phyloP scores from a whole-genome alignment of 2,113 vertebrate genomes.

The Engystomops pustulosus region DNA sequence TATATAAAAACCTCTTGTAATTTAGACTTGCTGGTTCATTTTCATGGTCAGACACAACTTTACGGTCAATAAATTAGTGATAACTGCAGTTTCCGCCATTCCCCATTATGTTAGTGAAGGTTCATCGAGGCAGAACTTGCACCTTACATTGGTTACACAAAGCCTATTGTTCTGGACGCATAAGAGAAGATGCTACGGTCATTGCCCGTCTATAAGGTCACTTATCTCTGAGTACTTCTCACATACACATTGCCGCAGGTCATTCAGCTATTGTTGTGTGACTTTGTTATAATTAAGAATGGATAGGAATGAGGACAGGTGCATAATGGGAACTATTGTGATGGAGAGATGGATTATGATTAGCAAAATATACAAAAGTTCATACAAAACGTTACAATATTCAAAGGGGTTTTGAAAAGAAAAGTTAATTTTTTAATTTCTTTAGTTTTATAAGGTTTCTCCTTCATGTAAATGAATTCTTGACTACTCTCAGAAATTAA shows the following conservation, averaged over 20 bases:
- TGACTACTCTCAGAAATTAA: no score
- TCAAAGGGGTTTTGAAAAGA: no score
- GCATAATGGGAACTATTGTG: background rate
- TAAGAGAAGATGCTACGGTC: background rate
- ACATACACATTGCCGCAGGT: background rate
- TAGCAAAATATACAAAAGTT: background rate
- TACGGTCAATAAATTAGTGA: background rate
- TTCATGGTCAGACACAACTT: constrained; percentile 6
- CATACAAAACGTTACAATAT: background rate
- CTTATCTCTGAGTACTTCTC: background rate
- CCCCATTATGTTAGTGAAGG: background rate
- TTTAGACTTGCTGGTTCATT: constrained; percentile 42
- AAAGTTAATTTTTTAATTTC: no score
- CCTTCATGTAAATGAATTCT: no score
- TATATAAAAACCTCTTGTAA: no score
- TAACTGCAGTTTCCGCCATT: background rate
- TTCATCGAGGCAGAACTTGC: background rate
- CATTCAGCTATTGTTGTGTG: background rate
- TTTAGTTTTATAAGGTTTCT: no score
- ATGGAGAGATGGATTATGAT: background rate
- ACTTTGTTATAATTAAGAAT: no score
- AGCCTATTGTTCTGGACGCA: background rate
- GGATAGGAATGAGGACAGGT: background rate
- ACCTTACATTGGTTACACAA: background rate
- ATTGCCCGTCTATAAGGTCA: background rate